Evolutionary conservation across 2,888 invertebrate genomes (phyloP), one percentile per base, ranked within the genome.

Genomic region (Caenorhabditis auriculariae): DNA sequence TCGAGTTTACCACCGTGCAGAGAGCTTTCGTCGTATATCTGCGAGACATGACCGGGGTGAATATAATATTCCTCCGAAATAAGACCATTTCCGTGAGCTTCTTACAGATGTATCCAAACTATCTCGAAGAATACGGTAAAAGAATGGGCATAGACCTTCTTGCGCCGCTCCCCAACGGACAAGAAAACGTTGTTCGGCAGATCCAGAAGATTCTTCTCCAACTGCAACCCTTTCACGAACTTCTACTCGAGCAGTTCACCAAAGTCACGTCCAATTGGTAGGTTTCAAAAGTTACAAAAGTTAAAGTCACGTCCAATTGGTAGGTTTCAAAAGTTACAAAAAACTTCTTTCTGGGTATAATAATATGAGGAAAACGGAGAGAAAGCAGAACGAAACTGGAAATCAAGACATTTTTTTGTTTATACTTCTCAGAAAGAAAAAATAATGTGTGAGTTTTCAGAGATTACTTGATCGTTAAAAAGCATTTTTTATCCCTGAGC

Each of bases 1-100:
- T 59, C 27, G 78, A 78, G 49, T 76, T 78, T 54, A 63, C 60
- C 44, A 69, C 68, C 9, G 72, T 75, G 23, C 71, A 78, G 51
- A 60, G 54, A 23, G 64, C 53, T 32, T 78, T 69, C 58, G 72
- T 75, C 35, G 56, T 65, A 23, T 69, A 72, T 44, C 55, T 77
- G 49, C 52, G 54, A 19, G 63, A 74, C 29, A 74, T 76, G 55
- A 60, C 55, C 2, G 45, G 43, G 58, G 71, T 64, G 26, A 26
- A 43, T 55, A 19, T 29, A 23, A 3, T 47, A 17, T 44, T 21
- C 19, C 23, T 27, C 38, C 12, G 12, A 24, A 24, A 37, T 12
- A 5, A 26, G 19, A 19, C 24, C 9, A 43, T 43, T 9, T 19
- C 23, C n/a, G 26, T 37, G 19, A 15, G 1, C n/a, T 7, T 2